Conservation (phyloP, 2,797 vertebrate species). For the Intellagama lesueurii region DNA sequence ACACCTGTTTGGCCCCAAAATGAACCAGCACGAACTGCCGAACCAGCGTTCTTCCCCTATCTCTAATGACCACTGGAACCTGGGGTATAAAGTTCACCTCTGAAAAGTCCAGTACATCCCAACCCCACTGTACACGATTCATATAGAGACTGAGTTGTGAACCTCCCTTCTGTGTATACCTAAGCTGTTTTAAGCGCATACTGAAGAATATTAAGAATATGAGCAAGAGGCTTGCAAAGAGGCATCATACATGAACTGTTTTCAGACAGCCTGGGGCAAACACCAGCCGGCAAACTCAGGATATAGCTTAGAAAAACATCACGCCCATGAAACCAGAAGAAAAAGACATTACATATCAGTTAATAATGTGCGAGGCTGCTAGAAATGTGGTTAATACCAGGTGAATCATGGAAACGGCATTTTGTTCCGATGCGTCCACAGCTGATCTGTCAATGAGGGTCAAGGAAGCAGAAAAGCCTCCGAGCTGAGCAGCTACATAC, state of each 20-base stretch:
- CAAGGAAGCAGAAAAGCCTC: background rate
- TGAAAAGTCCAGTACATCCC: no score
- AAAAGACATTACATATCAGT: background rate
- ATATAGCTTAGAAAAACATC: background rate
- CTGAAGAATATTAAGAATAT: background rate
- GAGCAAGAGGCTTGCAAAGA: background rate
- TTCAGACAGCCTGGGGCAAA: background rate
- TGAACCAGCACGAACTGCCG: no score
- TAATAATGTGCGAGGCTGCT: background rate
- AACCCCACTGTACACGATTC: no score
- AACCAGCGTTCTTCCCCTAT: no score
- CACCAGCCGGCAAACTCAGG: background rate
- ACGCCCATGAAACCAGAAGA: background rate
- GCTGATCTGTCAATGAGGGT: background rate
- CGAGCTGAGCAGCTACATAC: fast-evolving
- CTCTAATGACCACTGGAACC: no score
- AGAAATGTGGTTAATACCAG: slow-evolving; percentile 20
- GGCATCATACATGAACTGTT: background rate
- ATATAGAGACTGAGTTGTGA: background rate
- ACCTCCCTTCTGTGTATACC: background rate
- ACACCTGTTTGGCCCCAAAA: no score
- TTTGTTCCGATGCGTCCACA: background rate
- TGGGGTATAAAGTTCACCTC: no score
- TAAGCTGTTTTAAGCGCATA: background rate
- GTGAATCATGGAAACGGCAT: background rate